Evolutionary conservation across 2,113 vertebrate genomes (phyloP).

Genomic region (Oryzias celebensis): DNA sequence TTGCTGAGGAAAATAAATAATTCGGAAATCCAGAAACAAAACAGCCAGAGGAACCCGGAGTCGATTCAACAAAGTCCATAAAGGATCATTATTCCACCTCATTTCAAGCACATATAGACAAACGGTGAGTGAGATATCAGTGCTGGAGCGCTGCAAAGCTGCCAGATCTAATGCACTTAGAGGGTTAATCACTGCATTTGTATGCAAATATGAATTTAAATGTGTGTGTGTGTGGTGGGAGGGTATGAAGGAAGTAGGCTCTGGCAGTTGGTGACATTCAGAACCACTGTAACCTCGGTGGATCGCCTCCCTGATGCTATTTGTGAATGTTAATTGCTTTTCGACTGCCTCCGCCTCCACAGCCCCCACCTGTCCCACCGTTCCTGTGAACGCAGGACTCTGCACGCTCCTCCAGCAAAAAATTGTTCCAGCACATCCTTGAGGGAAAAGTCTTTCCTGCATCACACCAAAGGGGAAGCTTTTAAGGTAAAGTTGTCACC

Average conservation of each 20-base stretch:
- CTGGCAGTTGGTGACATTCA: slow-evolving; percentile 70
- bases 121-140: slow-evolving; percentile 40
- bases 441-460: slow-evolving; percentile 5
- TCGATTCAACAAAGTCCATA: slow-evolving; percentile 57
- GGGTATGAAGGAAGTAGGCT: slow-evolving; percentile 55
- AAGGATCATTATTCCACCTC: slow-evolving; percentile 55
- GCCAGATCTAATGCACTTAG: slow-evolving; percentile 60
- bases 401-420: slow-evolving; percentile 20
- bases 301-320: slow-evolving; percentile 66
- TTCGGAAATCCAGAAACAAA: slow-evolving; percentile 37
- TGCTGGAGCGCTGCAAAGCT: slow-evolving; percentile 10
- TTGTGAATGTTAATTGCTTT: slow-evolving; percentile 79
- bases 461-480: slow-evolving; percentile 5
- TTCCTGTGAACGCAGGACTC: slow-evolving; percentile 33
- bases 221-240: slow-evolving; percentile 55
- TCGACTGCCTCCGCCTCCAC: slow-evolving; percentile 23
- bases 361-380: slow-evolving; percentile 44
- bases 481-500: slow-evolving; percentile 6
- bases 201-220: slow-evolving; percentile 77
- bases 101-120: slow-evolving; percentile 51
- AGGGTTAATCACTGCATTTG: slow-evolving; percentile 73
- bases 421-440: slow-evolving; percentile 29
- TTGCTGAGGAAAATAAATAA: slow-evolving; percentile 7
- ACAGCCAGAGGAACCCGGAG: slow-evolving; percentile 39
- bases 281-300: slow-evolving; percentile 53